Percentiles rank a stretch among this genome's conserved stretches.
Conservation (phyloP, 64 coral and sea anemone genomes). For the Astreopora myriophthalma region DNA sequence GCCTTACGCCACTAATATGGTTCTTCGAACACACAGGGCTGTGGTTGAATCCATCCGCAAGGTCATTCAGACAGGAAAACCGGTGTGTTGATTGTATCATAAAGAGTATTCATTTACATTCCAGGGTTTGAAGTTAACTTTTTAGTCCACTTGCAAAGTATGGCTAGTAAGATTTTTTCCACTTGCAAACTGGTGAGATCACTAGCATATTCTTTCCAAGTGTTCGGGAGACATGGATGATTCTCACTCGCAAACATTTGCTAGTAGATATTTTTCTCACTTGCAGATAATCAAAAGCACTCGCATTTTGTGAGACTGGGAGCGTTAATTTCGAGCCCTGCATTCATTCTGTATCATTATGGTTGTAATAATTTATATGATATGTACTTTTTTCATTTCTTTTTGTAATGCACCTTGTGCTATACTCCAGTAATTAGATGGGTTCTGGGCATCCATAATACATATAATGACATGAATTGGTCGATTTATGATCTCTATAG, state of each 20-base stretch:
- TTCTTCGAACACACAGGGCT: conserved; percentile 33
- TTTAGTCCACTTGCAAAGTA: conserved; percentile 28
- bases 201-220: not conserved
- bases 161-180: conserved; percentile 41
- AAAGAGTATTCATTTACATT: not conserved
- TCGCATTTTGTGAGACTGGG: not conserved
- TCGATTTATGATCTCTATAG: not conserved
- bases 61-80: conserved; percentile 55
- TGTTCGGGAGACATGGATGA: too few relatives aligned
- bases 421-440: too few relatives aligned
- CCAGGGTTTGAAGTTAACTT: conserved; percentile 27
- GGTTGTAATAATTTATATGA: too few relatives aligned
- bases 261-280: not conserved
- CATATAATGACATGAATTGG: not conserved
- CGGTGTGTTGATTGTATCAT: conserved; percentile 28
- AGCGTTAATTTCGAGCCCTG: too few relatives aligned
- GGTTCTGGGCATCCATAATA: not conserved
- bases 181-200: conserved; percentile 14
- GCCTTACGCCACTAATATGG: conserved; percentile 56
- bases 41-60: conserved; percentile 59
- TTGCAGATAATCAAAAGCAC: not conserved
- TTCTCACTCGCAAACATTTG: not conserved
- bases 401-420: too few relatives aligned
- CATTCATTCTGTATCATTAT: too few relatives aligned
- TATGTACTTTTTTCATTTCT: too few relatives aligned